Evolutionary conservation across 2,797 vertebrate genomes (phyloP).

Genomic region (Trachurus trachurus): DNA sequence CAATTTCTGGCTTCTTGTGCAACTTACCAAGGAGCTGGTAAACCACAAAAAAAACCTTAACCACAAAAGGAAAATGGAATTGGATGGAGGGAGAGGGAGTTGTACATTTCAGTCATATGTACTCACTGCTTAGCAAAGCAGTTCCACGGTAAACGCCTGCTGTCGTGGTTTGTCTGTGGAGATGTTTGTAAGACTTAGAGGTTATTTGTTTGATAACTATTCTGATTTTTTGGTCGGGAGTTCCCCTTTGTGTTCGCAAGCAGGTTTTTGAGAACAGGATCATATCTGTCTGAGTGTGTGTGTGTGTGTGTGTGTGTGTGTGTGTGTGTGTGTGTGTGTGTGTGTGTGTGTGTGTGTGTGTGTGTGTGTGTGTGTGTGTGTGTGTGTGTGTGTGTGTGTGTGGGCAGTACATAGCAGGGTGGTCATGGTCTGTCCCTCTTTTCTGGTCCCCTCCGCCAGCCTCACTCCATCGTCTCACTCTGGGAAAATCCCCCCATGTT

Average conservation of each 20-base stretch:
- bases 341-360: conserved; percentile 34
- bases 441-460: conserved; percentile 40
- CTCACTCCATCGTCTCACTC: conserved; percentile 36
- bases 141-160: conserved; percentile 46
- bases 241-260: conserved; percentile 71
- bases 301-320: conserved; percentile 19
- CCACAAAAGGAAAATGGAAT: conserved; percentile 38
- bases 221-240: conserved; percentile 74
- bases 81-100: conserved; percentile 9
- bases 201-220: conserved; percentile 74
- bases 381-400: conserved; percentile 25
- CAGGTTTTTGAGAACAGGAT: conserved; percentile 23
- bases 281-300: conserved; percentile 34
- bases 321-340: conserved; percentile 34
- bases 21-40: conserved; percentile 37
- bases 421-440: conserved; percentile 55
- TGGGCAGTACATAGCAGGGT: conserved; percentile 21
- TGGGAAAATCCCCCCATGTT: conserved; percentile 70
- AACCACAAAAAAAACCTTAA: conserved; percentile 42
- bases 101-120: conserved; percentile 30
- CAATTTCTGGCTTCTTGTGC: conserved; percentile 30
- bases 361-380: conserved; percentile 34
- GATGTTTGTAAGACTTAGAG: conserved; percentile 36
- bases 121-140: conserved; percentile 49
- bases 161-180: conserved; percentile 46